Conservation (phyloP, 2,888 invertebrate genomes). For the Callimorpha dominula region DNA sequence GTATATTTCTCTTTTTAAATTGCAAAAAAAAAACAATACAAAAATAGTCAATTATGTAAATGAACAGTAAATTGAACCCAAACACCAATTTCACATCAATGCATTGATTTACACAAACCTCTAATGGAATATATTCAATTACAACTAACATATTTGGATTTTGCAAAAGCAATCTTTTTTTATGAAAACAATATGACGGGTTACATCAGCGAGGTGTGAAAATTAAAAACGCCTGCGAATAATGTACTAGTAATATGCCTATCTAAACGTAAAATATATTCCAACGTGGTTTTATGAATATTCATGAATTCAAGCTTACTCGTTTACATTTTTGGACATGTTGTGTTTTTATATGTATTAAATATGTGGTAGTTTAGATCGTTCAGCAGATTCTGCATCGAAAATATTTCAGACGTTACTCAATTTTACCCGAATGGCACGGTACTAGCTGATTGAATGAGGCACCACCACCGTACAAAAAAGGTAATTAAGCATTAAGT, state of each 20-base stretch:
- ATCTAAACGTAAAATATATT: conserved; percentile 34
- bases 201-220: neutral
- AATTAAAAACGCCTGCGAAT: conserved; percentile 8
- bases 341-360: conserved; percentile 23
- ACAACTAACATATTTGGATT: neutral
- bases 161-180: neutral
- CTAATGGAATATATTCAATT: neutral
- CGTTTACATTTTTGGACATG: conserved; percentile 14
- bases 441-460: too few relatives aligned
- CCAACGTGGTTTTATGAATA: conserved; percentile 36
- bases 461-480: too few relatives aligned
- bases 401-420: neutral
- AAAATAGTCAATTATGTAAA: too few relatives aligned
- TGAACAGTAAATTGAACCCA: too few relatives aligned
- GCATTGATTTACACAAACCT: neutral
- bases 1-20: too few relatives aligned
- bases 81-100: too few relatives aligned
- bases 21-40: too few relatives aligned
- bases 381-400: neutral
- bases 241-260: conserved; percentile 39
- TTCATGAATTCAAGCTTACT: conserved; percentile 41
- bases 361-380: neutral
- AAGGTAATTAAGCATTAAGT: too few relatives aligned
- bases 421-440: neutral
- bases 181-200: conserved; percentile 1